Evolutionary conservation across 2,797 vertebrate species (phyloP), one percentile per base, ranked within the genome.

Genomic region (Liparis tanakae): DNA sequence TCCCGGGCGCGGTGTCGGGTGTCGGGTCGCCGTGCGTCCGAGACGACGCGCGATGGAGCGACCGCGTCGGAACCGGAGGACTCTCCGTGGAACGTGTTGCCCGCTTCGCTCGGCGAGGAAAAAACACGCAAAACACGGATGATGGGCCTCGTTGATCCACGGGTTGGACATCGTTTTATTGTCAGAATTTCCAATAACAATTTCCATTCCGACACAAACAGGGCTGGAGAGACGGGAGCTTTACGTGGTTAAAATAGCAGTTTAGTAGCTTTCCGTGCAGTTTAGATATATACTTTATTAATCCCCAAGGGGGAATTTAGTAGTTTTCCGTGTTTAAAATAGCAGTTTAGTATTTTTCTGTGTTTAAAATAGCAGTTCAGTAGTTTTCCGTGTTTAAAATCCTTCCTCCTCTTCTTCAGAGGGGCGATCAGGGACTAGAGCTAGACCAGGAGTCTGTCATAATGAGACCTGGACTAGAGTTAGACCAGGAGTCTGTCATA

Each of bases 21-120:
- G 76, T 93, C 77, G 12, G 70, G 87, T 93, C 90, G 76, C 91
- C 22, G 20, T 48, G 87, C 76, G 73, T 67, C 77, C 78, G 78
- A 76, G 80, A 82, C 30, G 64, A 70, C 85, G 70, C 14, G 73
- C 70, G 69, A 68, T 80, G 74, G 78, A 78, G 81, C 48, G 74
- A 87, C 75, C 74, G 81, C 78, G 79, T 85, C 82, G 85, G 78
- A 84, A 63, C 61, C 83, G 83, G 75, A 79, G 67, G 54, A 7
- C 69, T 59, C 9, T n/a, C 44, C 59, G 1, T 76, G 85, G 83
- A 86, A 85, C 69, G 80, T 66, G 50, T 50, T 69, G 54, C 60
- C 58, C 53, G 54, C 25, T 72, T 76, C 43, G 61, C 37, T 54
- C 12, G 10, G 10, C 50, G 20, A 63, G 34, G 63, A 71, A 36